phyloP scores from a whole-genome alignment of 2,888 invertebrate genomes.

The Cryptus viduatorius region DNA sequence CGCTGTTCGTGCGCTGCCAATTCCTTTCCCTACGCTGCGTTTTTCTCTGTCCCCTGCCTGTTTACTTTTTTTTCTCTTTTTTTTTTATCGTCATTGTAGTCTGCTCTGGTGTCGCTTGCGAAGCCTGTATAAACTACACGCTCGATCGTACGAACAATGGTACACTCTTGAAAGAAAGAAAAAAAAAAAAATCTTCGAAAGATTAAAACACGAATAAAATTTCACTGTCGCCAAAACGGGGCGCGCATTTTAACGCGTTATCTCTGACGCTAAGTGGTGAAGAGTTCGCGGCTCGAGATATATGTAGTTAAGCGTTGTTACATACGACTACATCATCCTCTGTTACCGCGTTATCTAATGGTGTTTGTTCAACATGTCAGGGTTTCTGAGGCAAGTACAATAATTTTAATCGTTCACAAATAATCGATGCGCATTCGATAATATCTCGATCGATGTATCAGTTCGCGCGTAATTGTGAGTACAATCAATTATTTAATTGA shows the following conservation, averaged over 20 bases:
- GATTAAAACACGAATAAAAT: background rate
- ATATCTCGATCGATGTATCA: background rate
- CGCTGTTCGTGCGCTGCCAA: slow-evolving; percentile 32
- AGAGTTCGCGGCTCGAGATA: background rate
- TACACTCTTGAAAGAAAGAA: background rate
- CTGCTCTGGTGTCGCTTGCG: background rate
- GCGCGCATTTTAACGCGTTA: background rate
- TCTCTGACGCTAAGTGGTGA: background rate
- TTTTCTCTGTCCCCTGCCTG: slow-evolving; percentile 34
- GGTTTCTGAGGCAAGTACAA: slow-evolving; percentile 64
- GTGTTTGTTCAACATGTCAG: slow-evolving; percentile 65
- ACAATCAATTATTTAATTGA: background rate
- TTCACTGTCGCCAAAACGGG: background rate
- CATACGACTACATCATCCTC: background rate
- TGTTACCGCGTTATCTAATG: slow-evolving; percentile 55
- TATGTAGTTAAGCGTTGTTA: background rate
- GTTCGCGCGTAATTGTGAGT: background rate
- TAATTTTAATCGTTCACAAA: background rate
- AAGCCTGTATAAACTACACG: background rate
- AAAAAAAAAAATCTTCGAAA: background rate
- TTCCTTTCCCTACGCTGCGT: slow-evolving; percentile 26
- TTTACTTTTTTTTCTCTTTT: slow-evolving; percentile 36
- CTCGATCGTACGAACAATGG: background rate
- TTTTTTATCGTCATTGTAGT: slow-evolving; percentile 18
- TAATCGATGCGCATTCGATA: background rate